Conservation (phyloP, 2,113 vertebrate genomes). For the Paramormyrops kingsleyae region DNA sequence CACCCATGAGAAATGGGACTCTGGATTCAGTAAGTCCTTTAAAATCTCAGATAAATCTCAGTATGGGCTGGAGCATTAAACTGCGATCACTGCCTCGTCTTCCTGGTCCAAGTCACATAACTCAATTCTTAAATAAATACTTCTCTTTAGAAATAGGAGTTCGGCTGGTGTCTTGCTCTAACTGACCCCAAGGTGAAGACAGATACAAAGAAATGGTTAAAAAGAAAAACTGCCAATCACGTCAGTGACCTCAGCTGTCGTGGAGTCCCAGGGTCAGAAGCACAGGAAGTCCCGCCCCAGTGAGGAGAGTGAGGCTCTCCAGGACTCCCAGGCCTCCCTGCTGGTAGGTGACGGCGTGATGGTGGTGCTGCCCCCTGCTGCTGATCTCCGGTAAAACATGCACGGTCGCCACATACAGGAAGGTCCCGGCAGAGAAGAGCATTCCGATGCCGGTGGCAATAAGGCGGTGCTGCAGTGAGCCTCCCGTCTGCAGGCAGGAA, state of each 20-base stretch:
- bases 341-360: conserved; percentile 17
- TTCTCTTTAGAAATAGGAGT: not conserved
- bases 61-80: not conserved
- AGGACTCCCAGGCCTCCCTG: conserved; percentile 45
- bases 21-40: not conserved
- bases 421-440: conserved; percentile 65
- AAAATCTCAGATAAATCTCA: not conserved
- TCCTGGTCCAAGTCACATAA: not conserved
- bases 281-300: conserved; percentile 61
- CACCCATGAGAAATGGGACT: not conserved
- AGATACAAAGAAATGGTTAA: not conserved
- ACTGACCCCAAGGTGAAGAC: not conserved
- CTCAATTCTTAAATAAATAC: not conserved
- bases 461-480: conserved; percentile 47
- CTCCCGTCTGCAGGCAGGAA: conserved; percentile 41
- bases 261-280: conserved; percentile 58
- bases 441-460: conserved; percentile 55
- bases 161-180: not conserved
- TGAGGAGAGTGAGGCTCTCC: conserved; percentile 53
- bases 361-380: conserved; percentile 41
- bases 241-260: conserved; percentile 43
- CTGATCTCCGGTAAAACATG: conserved; percentile 61
- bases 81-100: not conserved
- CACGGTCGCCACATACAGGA: conserved; percentile 60
- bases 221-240: not conserved